These are phyloP conservation scores for Mus spretus DNA, from an alignment of 2,797 vertebrate genomes.

Conservation along the genomic window DNA sequence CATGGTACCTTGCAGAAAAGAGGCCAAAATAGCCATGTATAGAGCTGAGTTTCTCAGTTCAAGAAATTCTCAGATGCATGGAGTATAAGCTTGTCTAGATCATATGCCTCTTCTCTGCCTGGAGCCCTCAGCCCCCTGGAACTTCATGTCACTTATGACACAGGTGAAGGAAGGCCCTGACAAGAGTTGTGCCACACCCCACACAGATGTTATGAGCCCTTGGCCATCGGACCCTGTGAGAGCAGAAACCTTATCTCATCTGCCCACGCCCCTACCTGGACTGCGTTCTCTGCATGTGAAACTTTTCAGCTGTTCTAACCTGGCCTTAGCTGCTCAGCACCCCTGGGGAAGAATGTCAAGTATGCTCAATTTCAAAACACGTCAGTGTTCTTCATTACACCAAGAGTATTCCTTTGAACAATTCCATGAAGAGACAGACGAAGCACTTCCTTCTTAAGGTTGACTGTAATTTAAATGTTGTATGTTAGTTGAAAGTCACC, in stretches of 20 bases:
- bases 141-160: not conserved
- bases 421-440: not conserved
- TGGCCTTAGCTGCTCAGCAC: not conserved
- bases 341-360: slow-evolving; percentile 52
- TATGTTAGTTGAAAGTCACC: not conserved
- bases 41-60: not conserved
- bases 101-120: not conserved
- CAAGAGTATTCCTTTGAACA: slow-evolving; percentile 17
- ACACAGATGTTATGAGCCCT: not conserved
- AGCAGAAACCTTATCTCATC: not conserved
- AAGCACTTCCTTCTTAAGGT: slow-evolving; percentile 6
- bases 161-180: not conserved
- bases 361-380: slow-evolving; percentile 20
- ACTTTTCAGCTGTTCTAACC: not conserved
- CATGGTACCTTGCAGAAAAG: not conserved
- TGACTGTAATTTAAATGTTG: not conserved
- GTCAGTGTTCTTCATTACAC: not conserved
- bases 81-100: not conserved
- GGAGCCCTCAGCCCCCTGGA: not conserved
- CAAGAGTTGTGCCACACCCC: too few species aligned
- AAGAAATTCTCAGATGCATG: not conserved
- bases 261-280: not conserved
- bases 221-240: not conserved
- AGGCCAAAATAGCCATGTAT: not conserved
- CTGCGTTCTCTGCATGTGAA: not conserved